Conservation (phyloP, 2,888 invertebrate species). For the Thymelicus sylvestris region DNA sequence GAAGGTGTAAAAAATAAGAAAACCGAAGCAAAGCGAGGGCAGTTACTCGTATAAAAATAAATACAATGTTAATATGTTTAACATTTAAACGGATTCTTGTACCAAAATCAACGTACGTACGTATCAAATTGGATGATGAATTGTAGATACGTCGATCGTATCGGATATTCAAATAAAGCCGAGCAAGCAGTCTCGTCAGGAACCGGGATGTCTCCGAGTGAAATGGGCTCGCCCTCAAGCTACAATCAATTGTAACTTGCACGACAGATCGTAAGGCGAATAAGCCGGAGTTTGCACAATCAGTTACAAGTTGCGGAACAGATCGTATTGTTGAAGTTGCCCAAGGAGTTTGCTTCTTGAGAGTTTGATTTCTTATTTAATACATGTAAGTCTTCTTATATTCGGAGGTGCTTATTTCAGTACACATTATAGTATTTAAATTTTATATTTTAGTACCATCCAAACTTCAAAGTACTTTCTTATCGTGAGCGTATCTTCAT, state of each 20-base stretch:
- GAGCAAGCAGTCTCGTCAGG: conserved; percentile 45
- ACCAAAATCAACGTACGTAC: not conserved
- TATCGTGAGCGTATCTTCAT: too few species aligned
- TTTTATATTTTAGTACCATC: too few species aligned
- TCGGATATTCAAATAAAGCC: conserved; percentile 44
- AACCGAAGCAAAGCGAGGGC: too few species aligned
- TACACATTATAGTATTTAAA: too few species aligned
- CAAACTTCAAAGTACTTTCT: too few species aligned
- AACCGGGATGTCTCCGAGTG: conserved; percentile 28
- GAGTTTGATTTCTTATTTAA: conserved; percentile 1
- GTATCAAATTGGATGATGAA: conserved; percentile 25
- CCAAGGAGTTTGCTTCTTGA: not conserved
- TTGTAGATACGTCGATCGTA: conserved; percentile 42
- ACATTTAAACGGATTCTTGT: too few species aligned
- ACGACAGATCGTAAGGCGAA: conserved; percentile 42
- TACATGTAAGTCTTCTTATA: too few species aligned
- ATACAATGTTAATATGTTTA: too few species aligned
- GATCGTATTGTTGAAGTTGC: conserved; percentile 41
- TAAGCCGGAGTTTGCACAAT: conserved; percentile 48
- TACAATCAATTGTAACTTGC: conserved; percentile 15
- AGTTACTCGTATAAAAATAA: too few species aligned
- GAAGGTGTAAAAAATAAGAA: too few species aligned
- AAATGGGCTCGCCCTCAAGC: not conserved
- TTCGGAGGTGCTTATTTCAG: too few species aligned
- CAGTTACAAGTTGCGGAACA: conserved; percentile 45